Evolutionary conservation across 2,797 vertebrate genomes (phyloP), one percentile per base, ranked within the genome.

Genomic region (Tenualosa thibaudeaui): DNA sequence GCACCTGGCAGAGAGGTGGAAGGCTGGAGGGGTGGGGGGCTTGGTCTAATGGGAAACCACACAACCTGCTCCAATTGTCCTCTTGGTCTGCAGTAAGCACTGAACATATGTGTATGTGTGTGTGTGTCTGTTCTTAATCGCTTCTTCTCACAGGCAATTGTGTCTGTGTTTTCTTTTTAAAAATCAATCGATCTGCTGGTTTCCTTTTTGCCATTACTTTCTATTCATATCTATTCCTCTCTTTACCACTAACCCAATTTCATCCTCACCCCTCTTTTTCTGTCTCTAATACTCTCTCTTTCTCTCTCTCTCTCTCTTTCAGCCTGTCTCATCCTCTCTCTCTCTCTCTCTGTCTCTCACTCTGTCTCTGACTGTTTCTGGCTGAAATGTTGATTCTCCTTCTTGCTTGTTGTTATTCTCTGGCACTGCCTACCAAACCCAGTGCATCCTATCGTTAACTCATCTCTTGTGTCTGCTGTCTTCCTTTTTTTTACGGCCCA

Each of bases 1-100:
- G 88, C 87, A 85, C 85, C 85, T 88, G 88, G 86, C 89, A 82
- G 43, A 85, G 81, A 31, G 81, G 43, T 49, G 19, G 7, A 62
- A 75, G 81, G 78, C 82, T 85, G 83, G 71, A 82, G 85, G 88
- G 37, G 75, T 58, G 49, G 85, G 85, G 71, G 46, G 46, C 7
- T 46, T 10, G 24, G 62, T 49, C 51, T 71, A 84, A 82, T 78
- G 24, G 24, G 40, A 51, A 82, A 51, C 60, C 58, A 71, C 9
- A n/a, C 26, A 12, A 56, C 26, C 58, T 43, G 13, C 46, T 46
- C 50, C 60, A 26, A 24, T 31, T 53, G 58, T 49, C 26, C 53
- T 82, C n/a, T 81, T 50, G 84, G 78, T 31, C 62, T 68, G 58
- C n/a, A 24, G 58, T 60, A 46, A 82, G 53, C 78, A 40, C 51